Percentiles rank a stretch among this genome's conserved stretches.
These are phyloP conservation scores for Montifringilla adamsi DNA, from an alignment of 2,113 vertebrate species.

Conservation along the genomic window DNA sequence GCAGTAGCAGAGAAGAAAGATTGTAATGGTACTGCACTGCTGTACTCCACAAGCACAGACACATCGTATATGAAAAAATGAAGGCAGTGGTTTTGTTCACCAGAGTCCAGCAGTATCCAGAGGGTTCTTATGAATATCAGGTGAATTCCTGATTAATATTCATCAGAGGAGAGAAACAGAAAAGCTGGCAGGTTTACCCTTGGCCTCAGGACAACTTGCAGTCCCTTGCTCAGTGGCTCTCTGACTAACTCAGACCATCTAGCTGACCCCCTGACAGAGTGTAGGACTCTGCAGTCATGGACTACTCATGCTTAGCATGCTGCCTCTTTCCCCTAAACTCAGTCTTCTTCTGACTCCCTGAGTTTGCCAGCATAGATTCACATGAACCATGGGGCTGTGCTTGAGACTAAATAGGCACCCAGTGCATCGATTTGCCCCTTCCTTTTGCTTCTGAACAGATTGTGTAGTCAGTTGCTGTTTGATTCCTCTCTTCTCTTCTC, in stretches of 20 bases:
- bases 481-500: neutral
- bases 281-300: neutral
- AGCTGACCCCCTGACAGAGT: neutral
- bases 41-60: neutral
- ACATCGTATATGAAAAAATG: neutral
- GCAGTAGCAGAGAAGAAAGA: neutral
- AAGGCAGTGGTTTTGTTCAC: constrained; percentile 3
- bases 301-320: neutral
- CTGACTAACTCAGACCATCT: neutral
- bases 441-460: neutral
- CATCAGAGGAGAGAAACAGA: neutral
- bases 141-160: neutral
- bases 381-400: neutral
- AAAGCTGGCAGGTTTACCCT: neutral
- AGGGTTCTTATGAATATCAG: neutral
- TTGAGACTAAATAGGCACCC: neutral
- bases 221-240: neutral
- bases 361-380: neutral
- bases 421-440: rapidly evolving
- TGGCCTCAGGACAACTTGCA: neutral
- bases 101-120: neutral
- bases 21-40: neutral
- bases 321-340: neutral
- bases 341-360: neutral
- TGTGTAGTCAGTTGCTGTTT: neutral